These are phyloP conservation scores for Eucriotettix oculatus DNA, from an alignment of 2,888 invertebrate genomes.

Conservation along the genomic window DNA sequence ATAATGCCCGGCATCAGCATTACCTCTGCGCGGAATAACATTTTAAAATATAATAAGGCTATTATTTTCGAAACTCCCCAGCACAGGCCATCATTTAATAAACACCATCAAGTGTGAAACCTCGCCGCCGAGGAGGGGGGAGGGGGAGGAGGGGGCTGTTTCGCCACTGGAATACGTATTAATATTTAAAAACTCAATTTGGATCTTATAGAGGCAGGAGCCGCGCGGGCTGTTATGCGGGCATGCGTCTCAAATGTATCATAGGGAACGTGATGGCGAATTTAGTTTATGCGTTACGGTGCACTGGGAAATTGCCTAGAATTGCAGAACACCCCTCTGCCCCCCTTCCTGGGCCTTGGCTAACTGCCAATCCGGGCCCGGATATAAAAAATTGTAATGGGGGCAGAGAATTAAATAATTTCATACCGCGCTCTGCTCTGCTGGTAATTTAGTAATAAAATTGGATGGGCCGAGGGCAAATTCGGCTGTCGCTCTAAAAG, in stretches of 20 bases:
- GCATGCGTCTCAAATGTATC: neutral
- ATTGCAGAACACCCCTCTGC: neutral
- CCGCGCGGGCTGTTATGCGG: neutral
- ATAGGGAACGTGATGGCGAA: neutral
- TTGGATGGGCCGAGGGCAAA: neutral
- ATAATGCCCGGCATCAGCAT: neutral
- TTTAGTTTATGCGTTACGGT: neutral
- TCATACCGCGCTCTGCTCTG: neutral
- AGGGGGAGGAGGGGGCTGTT: neutral
- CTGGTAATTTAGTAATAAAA: neutral
- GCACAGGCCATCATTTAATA: slow-evolving; percentile 12
- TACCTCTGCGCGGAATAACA: slow-evolving; percentile 11
- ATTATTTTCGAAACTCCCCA: slow-evolving; percentile 8
- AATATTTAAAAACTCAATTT: slow-evolving; percentile 13
- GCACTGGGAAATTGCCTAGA: neutral
- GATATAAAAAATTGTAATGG: neutral
- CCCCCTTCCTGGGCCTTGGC: neutral
- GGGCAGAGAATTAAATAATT: neutral
- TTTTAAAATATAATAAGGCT: slow-evolving; percentile 15
- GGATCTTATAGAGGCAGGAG: slow-evolving; percentile 7
- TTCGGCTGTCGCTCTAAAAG: neutral
- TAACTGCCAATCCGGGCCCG: too few relatives aligned
- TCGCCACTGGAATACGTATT: slow-evolving; percentile 1
- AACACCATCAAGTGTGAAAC: slow-evolving; percentile 11
- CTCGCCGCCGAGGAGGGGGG: neutral